Base-by-base conservation (phyloP, 92 coral and sea anemone genomes). In the Epizoanthus stellaris region DNA sequence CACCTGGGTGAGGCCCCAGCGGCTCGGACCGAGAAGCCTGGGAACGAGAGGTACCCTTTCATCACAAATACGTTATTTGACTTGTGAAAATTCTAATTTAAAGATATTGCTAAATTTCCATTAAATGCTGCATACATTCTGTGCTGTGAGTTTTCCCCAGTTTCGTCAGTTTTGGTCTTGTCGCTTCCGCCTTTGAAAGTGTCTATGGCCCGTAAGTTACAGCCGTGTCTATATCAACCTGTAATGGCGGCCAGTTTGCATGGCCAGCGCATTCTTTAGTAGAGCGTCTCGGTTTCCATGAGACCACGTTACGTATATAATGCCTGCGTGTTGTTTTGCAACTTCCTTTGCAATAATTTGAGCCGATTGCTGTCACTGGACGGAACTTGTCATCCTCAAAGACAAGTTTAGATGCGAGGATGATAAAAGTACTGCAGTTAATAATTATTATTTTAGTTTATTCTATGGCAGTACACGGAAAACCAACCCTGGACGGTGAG, bases 401-500 rank as follows among this genome's bases (percentile, higher is more conserved):
- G n/a, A 54, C 9, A 68, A 39, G 6, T 39, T 68, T 57, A 25
- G 12, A 74, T 25, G 59, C 23, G 80, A 74, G 23, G 36, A 74
- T 74, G 80, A 57, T 54, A 74, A 74, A 74, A 74, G 43, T 17
- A 9, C 20, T 6, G 61, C 80, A 54, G 20, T 20, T 49, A 11
- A 9, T 25, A 54, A 74, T 36, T 38, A 21, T 74, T 49, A 11
- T 11, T 8, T 53, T 14, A 21, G 14, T 74, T 13, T 54, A 49
- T 23, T 54, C 57, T 4, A 7, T 74, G 36, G 64, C 80, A 3
- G 20, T 13, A 11, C 30, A 15, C 34, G 65, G 57, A 9, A 74
- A 74, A 74, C 80, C 80, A n/a, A 74, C 80, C 10, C 57, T 74
- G 80, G 80, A 74, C 61, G 80, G 80, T 74, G 57, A 13, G 61